phyloP scores from a whole-genome alignment of 2,113 vertebrate genomes.

The Platysternon megacephalum region DNA sequence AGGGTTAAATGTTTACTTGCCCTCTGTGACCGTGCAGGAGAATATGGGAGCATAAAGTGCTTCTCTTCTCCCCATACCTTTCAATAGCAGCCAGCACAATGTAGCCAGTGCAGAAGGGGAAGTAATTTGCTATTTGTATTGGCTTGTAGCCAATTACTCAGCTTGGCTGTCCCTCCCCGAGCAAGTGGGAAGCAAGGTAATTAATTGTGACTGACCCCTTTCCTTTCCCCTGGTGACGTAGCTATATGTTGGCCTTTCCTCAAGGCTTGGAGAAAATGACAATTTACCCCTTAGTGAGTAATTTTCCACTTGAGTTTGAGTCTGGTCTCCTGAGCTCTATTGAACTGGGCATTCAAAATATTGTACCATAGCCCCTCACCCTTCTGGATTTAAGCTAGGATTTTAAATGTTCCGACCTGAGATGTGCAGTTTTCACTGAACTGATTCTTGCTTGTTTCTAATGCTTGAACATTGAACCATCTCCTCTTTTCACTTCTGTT shows the following conservation, averaged over 20 bases:
- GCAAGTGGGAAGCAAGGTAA: not conserved
- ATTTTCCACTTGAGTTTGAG: slow-evolving; percentile 7
- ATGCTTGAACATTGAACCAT: not conserved
- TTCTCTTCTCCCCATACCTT: not conserved
- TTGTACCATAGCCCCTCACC: not conserved
- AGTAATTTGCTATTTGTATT: slow-evolving; percentile 44
- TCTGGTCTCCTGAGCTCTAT: not conserved
- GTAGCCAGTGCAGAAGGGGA: slow-evolving; percentile 26
- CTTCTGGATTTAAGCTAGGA: slow-evolving; percentile 14
- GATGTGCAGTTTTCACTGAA: not conserved
- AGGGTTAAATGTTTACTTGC: not conserved
- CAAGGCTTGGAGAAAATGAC: not conserved
- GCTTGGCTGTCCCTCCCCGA: slow-evolving; percentile 24
- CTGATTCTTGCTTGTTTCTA: not conserved
- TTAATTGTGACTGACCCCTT: not conserved
- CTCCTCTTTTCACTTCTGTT: slow-evolving; percentile 1
- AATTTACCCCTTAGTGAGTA: not conserved
- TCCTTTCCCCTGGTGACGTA: not conserved
- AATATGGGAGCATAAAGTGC: not conserved
- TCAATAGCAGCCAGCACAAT: not conserved
- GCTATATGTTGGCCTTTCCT: not conserved
- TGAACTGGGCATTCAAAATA: slow-evolving; percentile 11
- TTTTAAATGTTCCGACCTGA: not conserved
- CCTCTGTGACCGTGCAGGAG: not conserved
- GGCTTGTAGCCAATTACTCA: not conserved